Evolutionary conservation across 2,113 vertebrate species (phyloP), one percentile per base, ranked within the genome.

Genomic region (Pelecanus crispus): DNA sequence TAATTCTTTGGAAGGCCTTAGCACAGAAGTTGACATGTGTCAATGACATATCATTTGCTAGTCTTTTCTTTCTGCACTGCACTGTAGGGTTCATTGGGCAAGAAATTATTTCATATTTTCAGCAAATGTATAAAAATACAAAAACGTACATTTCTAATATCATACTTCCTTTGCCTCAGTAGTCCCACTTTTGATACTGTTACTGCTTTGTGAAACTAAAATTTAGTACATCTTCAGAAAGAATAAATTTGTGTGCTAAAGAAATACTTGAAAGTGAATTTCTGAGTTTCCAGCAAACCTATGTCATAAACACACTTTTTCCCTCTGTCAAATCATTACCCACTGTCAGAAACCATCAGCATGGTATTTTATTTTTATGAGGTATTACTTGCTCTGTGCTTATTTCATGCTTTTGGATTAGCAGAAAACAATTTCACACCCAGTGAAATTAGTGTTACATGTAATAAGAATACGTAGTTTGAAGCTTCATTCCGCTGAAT

Each of bases 331-430:
- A 90, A 83, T 71, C 42, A 32, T 42, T 84, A 77, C 18, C 36
- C 36, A 26, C 17, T 52, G 13, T 50, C 63, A 90, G 45, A 81
- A 89, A 70, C 4, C 11, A 58, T 52, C 42, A 75, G 21, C 40
- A 8, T 28, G 25, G 20, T 11, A 89, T 18, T 71, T 73, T 56
- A 65, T 95, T 92, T 93, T 84, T 45, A 22, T 38, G 42, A 86
- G 11, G 22, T 77, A 61, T 65, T 79, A 40, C 58, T 71, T 53
- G 34, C 25, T 68, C 42, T 66, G 56, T 62, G 58, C 45, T 81
- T 83, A 70, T 94, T 89, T 87, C 45, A 89, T 77, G 81, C 86
- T 91, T 95, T 55, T 83, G 40, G 38, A 88, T 81, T 71, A 84
- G 53, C 6, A 92, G 71, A 86, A 72, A 55, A 77, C 18, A 88